Percentiles rank a stretch among this genome's conserved stretches.
phyloP scores from a whole-genome alignment of 2,888 invertebrate genomes.

The Metellina segmentata region DNA sequence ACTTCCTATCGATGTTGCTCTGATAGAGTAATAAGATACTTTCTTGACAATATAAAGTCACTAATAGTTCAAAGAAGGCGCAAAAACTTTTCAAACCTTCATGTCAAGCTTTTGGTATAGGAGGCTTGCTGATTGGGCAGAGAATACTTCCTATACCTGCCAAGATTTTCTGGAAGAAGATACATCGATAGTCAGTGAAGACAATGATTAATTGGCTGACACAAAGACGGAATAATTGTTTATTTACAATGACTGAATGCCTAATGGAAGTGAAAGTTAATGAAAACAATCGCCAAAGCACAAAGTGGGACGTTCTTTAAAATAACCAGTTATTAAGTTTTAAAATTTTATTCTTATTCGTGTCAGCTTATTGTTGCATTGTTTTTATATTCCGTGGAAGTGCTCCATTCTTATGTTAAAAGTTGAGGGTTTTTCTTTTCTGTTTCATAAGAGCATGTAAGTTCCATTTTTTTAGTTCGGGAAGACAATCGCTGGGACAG shows the following conservation, averaged over 20 bases:
- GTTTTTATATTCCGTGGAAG: background rate
- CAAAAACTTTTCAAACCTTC: background rate
- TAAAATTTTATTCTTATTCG: conserved; percentile 1
- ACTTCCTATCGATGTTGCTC: background rate
- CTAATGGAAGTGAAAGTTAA: background rate
- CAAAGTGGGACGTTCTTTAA: background rate
- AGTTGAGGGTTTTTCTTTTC: background rate
- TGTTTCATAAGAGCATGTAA: background rate
- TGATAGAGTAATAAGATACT: background rate
- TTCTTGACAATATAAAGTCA: conserved; percentile 41
- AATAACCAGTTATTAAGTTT: background rate
- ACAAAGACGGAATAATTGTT: background rate
- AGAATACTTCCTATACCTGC: background rate
- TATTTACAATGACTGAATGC: background rate
- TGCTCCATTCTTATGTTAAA: background rate
- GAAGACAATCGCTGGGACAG: background rate
- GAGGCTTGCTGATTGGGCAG: conserved; percentile 6
- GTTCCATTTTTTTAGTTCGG: background rate
- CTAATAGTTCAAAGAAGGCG: background rate
- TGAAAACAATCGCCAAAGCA: background rate
- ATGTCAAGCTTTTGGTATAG: background rate
- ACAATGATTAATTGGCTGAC: background rate
- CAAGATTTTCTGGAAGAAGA: background rate
- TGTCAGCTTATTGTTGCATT: background rate
- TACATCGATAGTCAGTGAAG: background rate